Conservation (phyloP, 2,113 vertebrate species). For the Orycteropus afer region DNA sequence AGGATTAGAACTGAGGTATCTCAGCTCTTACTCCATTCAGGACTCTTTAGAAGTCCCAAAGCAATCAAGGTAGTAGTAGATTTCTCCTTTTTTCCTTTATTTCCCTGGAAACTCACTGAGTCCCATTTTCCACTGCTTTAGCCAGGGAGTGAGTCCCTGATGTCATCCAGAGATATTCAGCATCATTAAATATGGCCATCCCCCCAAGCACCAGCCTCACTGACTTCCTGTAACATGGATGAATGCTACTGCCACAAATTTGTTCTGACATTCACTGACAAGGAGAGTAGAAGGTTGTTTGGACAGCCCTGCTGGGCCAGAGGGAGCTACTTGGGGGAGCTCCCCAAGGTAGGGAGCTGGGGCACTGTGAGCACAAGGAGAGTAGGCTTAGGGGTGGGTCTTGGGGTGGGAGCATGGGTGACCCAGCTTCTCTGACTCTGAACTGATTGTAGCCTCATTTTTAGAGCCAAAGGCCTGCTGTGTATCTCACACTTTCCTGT, state of each 20-base stretch:
- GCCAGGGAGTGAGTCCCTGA: neutral
- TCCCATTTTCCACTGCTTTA: neutral
- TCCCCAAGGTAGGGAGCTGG: neutral
- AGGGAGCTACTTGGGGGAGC: neutral
- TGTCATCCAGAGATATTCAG: neutral
- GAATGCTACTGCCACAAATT: neutral
- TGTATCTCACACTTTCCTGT: neutral
- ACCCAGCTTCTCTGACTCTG: constrained; percentile 22
- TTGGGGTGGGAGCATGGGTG: fast-evolving
- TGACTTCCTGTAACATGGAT: neutral
- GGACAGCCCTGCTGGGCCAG: neutral
- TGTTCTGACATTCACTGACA: constrained; percentile 58
- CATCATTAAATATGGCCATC: constrained; percentile 24
- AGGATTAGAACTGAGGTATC: neutral
- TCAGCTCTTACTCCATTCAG: too few species aligned
- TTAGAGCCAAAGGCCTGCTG: too few species aligned
- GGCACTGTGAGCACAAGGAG: neutral
- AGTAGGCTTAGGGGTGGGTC: neutral
- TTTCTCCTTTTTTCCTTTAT: neutral
- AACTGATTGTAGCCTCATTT: neutral
- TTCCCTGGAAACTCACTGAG: neutral
- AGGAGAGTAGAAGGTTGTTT: neutral
- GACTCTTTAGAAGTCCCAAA: neutral
- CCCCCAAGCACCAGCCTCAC: neutral
- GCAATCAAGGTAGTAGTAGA: neutral